These are phyloP conservation scores for Parazoanthus swiftii DNA, from an alignment of 92 coral and sea anemone genomes.

Conservation along the genomic window DNA sequence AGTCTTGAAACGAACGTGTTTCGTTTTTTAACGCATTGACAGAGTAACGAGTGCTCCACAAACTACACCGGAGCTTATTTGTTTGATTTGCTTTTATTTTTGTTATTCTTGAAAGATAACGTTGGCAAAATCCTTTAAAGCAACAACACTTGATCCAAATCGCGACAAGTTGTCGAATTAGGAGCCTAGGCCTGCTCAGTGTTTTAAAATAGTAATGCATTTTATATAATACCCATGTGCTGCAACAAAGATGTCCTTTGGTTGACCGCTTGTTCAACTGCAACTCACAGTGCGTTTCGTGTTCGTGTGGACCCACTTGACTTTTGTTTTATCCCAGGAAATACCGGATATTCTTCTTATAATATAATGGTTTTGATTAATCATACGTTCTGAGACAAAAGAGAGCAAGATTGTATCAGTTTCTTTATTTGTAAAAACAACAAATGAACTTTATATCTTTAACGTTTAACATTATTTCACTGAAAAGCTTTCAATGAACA, in stretches of 20 bases:
- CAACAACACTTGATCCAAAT: conserved; percentile 18
- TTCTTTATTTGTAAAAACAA: background rate
- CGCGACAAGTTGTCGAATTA: background rate
- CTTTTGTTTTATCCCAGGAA: background rate
- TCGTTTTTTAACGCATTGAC: background rate
- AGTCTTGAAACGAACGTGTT: background rate
- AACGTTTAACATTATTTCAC: no score
- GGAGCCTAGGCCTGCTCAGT: no score
- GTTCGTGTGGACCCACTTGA: background rate
- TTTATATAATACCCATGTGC: background rate
- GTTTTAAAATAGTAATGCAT: background rate
- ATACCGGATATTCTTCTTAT: background rate
- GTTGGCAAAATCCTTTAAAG: background rate
- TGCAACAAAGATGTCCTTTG: background rate
- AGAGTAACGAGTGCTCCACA: background rate
- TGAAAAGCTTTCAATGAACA: background rate
- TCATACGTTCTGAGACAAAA: background rate
- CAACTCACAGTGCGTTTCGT: background rate
- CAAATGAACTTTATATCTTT: no score
- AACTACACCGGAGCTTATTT: background rate
- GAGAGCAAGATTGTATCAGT: background rate
- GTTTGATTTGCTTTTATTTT: background rate
- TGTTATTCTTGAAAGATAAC: conserved; percentile 22
- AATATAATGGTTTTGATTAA: background rate
- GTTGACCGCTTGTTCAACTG: background rate